Base-by-base conservation (phyloP, 2,797 vertebrate genomes). In the Leptatherina wallacei region DNA sequence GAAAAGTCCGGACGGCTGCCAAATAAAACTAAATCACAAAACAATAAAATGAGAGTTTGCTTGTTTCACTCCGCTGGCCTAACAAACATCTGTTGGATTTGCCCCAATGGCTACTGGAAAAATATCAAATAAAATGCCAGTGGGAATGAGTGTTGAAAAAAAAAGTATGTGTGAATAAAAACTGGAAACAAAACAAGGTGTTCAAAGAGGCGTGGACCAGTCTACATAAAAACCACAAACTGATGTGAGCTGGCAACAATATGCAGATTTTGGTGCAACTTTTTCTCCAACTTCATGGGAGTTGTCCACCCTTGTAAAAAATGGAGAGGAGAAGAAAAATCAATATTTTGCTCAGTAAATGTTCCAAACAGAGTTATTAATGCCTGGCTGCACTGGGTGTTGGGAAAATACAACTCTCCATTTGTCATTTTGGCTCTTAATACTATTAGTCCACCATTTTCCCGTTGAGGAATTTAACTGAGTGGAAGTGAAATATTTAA, bases 31-130 rank as follows among this genome's bases (percentile, higher is more conserved):
- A 75, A 73, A 70, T 61, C 64, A 68, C 27, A 73, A 74, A 88
- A 87, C 78, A 90, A 89, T 87, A 76, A 86, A 90, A 88, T 71
- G 65, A 80, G 56, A 66, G 47, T 89, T 90, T 88, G 81, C 77
- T 78, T 51, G 88, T 88, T 87, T 88, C 88, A 84, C 80, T 85
- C 78, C 78, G 76, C 78, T 78, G 71, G 78, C 75, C 66, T 71
- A 65, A 42, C 79, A 84, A 89, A 91, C 89, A 91, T 75, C 88
- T 90, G 89, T 80, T 86, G 81, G 83, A 87, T 90, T 88, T 85
- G 79, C 83, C 78, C 77, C 76, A 0, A 1, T 80, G 78, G 80
- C 81, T 79, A 71, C 74, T 85, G 83, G 83, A 83, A 89, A 85
- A 58, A 74, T 61, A 74, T 84, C 79, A 80, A 77, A 83, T 36